phyloP scores from a whole-genome alignment of 2,797 vertebrate genomes.

The Siniperca scherzeri region DNA sequence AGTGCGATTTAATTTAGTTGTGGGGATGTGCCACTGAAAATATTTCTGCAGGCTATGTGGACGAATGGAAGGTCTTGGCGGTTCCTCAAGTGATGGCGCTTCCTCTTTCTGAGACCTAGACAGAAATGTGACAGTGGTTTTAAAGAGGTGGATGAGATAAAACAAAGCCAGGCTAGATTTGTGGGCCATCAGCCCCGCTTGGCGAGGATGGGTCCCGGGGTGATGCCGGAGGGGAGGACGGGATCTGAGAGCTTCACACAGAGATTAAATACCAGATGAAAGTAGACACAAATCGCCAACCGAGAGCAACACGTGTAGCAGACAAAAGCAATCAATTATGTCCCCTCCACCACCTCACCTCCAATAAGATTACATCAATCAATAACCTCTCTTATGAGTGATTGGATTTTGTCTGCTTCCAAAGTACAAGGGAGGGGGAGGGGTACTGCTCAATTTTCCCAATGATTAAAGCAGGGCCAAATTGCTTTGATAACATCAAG shows the following conservation, averaged over 20 bases:
- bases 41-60: slow-evolving; percentile 8
- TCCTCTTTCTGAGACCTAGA: slow-evolving; percentile 29
- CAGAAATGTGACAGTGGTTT: slow-evolving; percentile 38
- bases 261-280: slow-evolving; percentile 85
- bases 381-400: slow-evolving; percentile 89
- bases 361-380: slow-evolving; percentile 91
- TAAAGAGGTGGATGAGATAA: slow-evolving; percentile 44
- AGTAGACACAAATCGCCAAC: slow-evolving; percentile 81
- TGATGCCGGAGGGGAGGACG: background rate
- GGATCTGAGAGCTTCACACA: slow-evolving; percentile 71
- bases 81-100: background rate
- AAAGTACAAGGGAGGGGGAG: slow-evolving; percentile 58
- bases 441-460: slow-evolving; percentile 84
- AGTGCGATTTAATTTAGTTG: slow-evolving; percentile 1
- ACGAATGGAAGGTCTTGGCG: background rate
- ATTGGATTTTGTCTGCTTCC: slow-evolving; percentile 87
- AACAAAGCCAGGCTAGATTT: slow-evolving; percentile 35
- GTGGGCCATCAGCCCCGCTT: slow-evolving; percentile 2
- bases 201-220: slow-evolving; percentile 9
- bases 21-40: background rate
- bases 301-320: slow-evolving; percentile 85
- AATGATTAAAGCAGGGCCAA: slow-evolving; percentile 89
- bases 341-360: slow-evolving; percentile 79
- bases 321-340: slow-evolving; percentile 88
- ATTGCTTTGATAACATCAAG: slow-evolving; percentile 90